phyloP scores from a whole-genome alignment of 2,797 vertebrate genomes.

The Acrossocheilus wenchowensis region DNA sequence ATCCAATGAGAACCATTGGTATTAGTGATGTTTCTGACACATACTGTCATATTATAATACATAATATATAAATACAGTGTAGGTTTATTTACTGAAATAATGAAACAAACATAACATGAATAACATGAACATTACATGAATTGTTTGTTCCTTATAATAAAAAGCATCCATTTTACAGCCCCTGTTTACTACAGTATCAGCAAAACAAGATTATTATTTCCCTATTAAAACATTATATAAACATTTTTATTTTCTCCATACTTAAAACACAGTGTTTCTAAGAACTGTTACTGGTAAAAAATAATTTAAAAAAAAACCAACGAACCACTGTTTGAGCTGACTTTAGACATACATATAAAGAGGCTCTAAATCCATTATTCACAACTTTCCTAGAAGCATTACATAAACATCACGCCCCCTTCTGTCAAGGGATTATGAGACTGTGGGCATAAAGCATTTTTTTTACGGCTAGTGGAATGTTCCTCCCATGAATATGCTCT shows the following conservation, averaged over 20 bases:
- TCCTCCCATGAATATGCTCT: slow-evolving; percentile 48
- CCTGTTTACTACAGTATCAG: background rate
- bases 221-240: background rate
- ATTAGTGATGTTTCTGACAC: background rate
- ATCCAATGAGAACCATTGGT: background rate
- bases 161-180: background rate
- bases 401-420: slow-evolving; percentile 30
- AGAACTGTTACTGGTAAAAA: background rate
- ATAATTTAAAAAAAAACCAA: too few species aligned
- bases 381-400: slow-evolving; percentile 38
- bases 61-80: background rate
- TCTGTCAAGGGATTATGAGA: slow-evolving; percentile 34
- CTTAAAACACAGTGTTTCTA: background rate
- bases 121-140: background rate
- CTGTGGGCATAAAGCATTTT: slow-evolving; percentile 20
- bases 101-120: background rate
- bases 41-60: background rate
- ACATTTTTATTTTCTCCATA: background rate
- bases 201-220: background rate
- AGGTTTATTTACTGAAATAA: background rate
- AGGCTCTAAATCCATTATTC: slow-evolving; percentile 43
- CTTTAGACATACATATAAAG: background rate
- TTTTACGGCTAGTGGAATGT: slow-evolving; percentile 44
- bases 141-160: background rate
- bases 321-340: background rate